Percentiles rank a stretch among this genome's conserved stretches.
phyloP scores from a whole-genome alignment of 2,797 vertebrate species.

The Parotocinclus haroldoi region DNA sequence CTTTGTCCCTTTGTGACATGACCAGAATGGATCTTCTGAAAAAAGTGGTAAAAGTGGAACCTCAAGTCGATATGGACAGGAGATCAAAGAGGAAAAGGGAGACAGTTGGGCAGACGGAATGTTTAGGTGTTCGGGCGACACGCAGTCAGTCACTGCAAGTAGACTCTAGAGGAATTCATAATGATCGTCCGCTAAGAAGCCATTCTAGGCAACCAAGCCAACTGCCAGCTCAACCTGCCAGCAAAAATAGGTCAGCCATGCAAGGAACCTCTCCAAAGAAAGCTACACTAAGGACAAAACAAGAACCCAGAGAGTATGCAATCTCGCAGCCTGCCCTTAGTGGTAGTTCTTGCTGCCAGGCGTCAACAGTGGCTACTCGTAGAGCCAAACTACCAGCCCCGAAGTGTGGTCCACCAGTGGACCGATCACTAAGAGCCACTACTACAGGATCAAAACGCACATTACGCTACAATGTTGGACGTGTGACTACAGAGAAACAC shows the following conservation, averaged over 20 bases:
- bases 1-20: slow-evolving; percentile 67
- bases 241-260: slow-evolving; percentile 31
- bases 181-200: slow-evolving; percentile 19
- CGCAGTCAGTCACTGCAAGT: slow-evolving; percentile 60
- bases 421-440: slow-evolving; percentile 29
- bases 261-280: slow-evolving; percentile 41
- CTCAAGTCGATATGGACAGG: slow-evolving; percentile 36
- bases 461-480: slow-evolving; percentile 32
- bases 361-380: slow-evolving; percentile 27
- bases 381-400: slow-evolving; percentile 20
- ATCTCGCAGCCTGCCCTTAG: slow-evolving; percentile 55
- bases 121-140: slow-evolving; percentile 65
- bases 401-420: slow-evolving; percentile 24
- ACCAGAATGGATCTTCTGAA: slow-evolving; percentile 62
- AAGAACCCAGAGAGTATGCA: slow-evolving; percentile 60
- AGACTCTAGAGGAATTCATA: background rate
- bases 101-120: slow-evolving; percentile 35
- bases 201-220: slow-evolving; percentile 27
- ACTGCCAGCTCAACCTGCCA: slow-evolving; percentile 44
- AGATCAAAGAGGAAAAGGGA: slow-evolving; percentile 48
- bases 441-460: slow-evolving; percentile 29
- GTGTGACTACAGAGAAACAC: slow-evolving; percentile 21
- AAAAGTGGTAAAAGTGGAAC: slow-evolving; percentile 60
- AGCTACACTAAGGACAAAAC: slow-evolving; percentile 61
- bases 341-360: background rate